A percentile compares a stretch with the other conserved stretches of the same genome.
phyloP scores from a whole-genome alignment of 2,888 invertebrate species.

The Erebia ligea region DNA sequence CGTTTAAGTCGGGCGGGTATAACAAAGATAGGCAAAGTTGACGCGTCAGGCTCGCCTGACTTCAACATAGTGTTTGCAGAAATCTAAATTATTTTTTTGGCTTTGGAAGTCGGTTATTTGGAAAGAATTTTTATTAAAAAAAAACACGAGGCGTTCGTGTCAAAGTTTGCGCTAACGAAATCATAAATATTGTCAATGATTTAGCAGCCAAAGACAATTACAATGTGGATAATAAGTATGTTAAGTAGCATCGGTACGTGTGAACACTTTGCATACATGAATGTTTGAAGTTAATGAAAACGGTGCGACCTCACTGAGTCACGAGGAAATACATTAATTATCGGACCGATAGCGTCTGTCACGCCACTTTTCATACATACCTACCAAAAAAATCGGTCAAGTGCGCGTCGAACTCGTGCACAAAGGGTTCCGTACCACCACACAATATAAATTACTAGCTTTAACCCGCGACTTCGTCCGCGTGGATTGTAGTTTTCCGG shows the following conservation, averaged over 20 bases:
- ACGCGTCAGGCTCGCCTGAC: too few relatives aligned
- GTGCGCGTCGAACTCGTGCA: too few relatives aligned
- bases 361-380: slow-evolving; percentile 1
- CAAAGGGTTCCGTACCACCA: too few relatives aligned
- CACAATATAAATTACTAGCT: too few relatives aligned
- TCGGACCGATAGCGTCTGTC: background rate
- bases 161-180: background rate
- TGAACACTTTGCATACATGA: background rate
- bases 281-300: slow-evolving; percentile 1
- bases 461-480: too few relatives aligned
- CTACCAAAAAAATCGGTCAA: background rate
- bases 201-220: slow-evolving; percentile 5
- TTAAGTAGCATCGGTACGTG: background rate
- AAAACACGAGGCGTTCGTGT: slow-evolving; percentile 1
- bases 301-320: background rate
- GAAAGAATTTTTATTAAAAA: background rate
- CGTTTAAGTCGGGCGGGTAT: too few relatives aligned
- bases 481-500: too few relatives aligned
- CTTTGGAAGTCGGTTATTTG: too few relatives aligned
- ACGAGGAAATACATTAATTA: slow-evolving; percentile 2
- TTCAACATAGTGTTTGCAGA: too few relatives aligned
- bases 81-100: too few relatives aligned
- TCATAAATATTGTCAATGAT: background rate
- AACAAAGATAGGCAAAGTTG: too few relatives aligned
- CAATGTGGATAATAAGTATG: background rate